Base-by-base conservation (phyloP, 2,113 vertebrate genomes). In the Bubo scandiacus region DNA sequence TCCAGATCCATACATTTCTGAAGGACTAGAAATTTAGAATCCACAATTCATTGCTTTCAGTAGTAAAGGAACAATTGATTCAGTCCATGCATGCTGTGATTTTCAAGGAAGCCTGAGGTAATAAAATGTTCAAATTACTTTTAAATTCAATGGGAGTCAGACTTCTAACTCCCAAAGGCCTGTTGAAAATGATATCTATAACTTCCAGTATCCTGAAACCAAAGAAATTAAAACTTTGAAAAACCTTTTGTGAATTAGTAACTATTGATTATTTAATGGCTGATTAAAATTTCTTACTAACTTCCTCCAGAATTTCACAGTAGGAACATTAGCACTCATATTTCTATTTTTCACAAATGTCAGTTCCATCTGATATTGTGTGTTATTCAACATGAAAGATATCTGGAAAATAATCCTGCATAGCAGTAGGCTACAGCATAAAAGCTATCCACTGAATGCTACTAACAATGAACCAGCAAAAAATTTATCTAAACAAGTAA, bases 241-340 rank as follows among this genome's bases (percentile, higher is more conserved):
- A 84, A 78, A 74, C 18, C 9, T 78, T 73, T 51, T 57, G 30
- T 87, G 55, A 89, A 67, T 15, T 43, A 79, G 30, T 58, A 95
- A 79, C 23, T 85, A 91, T 52, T 75, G 81, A 90, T 91, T 96
- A 92, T 70, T 74, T 89, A 96, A 89, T n/a, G 36, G 43, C 27
- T 87, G 43, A 89, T 90, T 85, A 88, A 94, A 94, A 71, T 72
- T 94, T 81, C n/a, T 78, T 59, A 43, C 80, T 81, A 92, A 88
- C 38, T 67, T 51, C 38, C 27, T 65, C 71, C 27, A 40, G 66
- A 92, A 80, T 79, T 91, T 94, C 83, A 84, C 52, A 55, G 55
- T 25, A 78, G 54, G 51, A 91, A 78, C 32, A 88, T 65, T 78
- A 94, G 54, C 22, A 81, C 38, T 78, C n/a, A 47, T 55, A 79